Conservation (phyloP, 2,797 vertebrate genomes). For the Synaphobranchus kaupii region DNA sequence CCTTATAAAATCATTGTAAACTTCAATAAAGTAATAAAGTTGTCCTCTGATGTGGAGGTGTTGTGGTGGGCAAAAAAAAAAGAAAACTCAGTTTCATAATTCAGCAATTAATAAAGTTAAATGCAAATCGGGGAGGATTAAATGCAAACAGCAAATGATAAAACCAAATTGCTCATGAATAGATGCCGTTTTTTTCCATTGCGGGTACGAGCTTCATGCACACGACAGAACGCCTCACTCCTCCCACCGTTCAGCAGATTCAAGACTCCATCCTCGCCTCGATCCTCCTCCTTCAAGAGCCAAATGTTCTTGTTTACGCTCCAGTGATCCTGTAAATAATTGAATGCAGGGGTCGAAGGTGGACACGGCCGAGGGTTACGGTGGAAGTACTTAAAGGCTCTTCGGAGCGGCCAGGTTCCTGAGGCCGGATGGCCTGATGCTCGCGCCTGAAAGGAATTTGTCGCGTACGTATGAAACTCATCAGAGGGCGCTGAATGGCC, state of each 20-base stretch:
- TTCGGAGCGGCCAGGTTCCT: no score
- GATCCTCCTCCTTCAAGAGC: not conserved
- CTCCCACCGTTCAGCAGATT: not conserved
- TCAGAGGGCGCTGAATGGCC: not conserved
- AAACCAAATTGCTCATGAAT: not conserved
- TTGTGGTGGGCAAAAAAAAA: no score
- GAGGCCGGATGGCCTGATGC: not conserved
- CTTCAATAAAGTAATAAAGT: no score
- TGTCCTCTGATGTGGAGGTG: no score
- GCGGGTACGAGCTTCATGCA: not conserved
- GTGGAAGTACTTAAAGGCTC: not conserved
- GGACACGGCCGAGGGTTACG: not conserved
- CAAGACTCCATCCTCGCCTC: not conserved
- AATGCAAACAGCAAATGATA: not conserved
- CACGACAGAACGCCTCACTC: not conserved
- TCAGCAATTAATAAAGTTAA: not conserved
- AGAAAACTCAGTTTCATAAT: not conserved
- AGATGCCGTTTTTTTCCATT: not conserved
- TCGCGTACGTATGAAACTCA: not conserved
- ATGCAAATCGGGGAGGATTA: no score
- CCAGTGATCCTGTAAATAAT: constrained; percentile 5
- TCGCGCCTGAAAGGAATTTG: not conserved
- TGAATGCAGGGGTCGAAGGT: not conserved
- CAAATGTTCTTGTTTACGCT: not conserved
- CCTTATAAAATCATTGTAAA: no score